Evolutionary conservation across 2,888 invertebrate genomes (phyloP).

Genomic region (Dorcus parallelipipedus): DNA sequence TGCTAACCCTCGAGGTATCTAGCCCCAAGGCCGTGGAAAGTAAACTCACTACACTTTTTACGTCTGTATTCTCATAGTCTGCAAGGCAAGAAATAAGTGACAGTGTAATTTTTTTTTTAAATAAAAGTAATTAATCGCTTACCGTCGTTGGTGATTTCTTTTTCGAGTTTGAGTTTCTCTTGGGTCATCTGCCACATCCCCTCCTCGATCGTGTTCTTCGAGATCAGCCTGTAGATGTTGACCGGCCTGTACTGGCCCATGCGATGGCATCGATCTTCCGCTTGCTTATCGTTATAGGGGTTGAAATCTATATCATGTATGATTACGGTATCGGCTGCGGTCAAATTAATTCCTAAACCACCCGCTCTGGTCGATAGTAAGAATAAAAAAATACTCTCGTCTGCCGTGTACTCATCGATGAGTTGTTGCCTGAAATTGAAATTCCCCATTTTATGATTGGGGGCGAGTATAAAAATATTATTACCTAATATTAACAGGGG

Average conservation of each 20-base stretch:
- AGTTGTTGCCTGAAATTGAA: slow-evolving; percentile 70
- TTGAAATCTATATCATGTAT: slow-evolving; percentile 98
- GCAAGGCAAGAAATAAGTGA: slow-evolving; percentile 32
- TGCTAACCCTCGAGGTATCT: slow-evolving; percentile 38
- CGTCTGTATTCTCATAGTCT: slow-evolving; percentile 71
- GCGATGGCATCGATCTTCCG: slow-evolving; percentile 84
- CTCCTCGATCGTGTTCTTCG: slow-evolving; percentile 87
- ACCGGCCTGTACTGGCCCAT: slow-evolving; percentile 82
- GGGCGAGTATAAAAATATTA: not conserved
- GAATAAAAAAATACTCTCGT: slow-evolving; percentile 81
- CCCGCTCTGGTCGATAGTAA: slow-evolving; percentile 91
- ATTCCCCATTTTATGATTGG: not conserved
- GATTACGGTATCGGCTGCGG: slow-evolving; percentile 91
- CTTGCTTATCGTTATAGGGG: slow-evolving; percentile 97
- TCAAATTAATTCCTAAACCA: slow-evolving; percentile 92
- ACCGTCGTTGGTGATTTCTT: slow-evolving; percentile 70
- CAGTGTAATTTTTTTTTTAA: not conserved
- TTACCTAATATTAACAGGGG: slow-evolving; percentile 76
- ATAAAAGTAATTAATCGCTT: slow-evolving; percentile 10
- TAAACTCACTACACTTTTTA: slow-evolving; percentile 75
- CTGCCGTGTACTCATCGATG: slow-evolving; percentile 83
- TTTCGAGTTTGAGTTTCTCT: slow-evolving; percentile 87
- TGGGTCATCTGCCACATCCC: slow-evolving; percentile 86
- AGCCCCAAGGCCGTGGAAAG: slow-evolving; percentile 76
- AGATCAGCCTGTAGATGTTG: slow-evolving; percentile 78